Conservation (phyloP, 2,113 vertebrate species). For the Connochaetes taurinus region DNA sequence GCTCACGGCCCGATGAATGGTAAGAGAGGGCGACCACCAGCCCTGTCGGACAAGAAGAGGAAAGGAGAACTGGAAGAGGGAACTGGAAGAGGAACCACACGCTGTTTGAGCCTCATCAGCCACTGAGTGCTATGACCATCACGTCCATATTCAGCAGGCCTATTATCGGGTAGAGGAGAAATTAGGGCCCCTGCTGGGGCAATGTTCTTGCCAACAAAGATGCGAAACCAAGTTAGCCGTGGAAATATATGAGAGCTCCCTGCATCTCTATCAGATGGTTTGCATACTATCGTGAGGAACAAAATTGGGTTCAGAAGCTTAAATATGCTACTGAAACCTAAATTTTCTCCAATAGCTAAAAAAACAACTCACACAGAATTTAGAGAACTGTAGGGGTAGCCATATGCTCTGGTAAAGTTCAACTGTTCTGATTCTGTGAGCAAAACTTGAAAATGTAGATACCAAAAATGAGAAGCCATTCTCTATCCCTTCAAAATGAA, state of each 20-base stretch:
- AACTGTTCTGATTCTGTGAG: not conserved
- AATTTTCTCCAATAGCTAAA: not conserved
- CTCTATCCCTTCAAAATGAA: not conserved
- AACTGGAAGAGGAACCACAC: rapidly evolving
- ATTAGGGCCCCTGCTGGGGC: rapidly evolving
- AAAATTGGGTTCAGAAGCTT: not conserved
- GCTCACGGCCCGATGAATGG: rapidly evolving
- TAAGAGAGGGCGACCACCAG: too few species aligned
- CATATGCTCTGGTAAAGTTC: not conserved
- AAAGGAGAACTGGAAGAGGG: rapidly evolving
- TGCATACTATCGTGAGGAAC: rapidly evolving
- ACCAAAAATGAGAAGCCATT: too few species aligned
- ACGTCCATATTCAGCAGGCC: rapidly evolving
- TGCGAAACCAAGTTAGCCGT: not conserved
- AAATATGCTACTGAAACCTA: not conserved
- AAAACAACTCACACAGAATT: not conserved
- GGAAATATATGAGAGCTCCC: rapidly evolving
- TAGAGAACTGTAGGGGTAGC: not conserved
- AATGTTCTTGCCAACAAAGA: not conserved
- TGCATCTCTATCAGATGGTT: rapidly evolving
- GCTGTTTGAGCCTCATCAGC: rapidly evolving
- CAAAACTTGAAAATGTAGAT: not conserved
- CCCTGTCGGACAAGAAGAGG: not conserved
- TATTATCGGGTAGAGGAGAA: not conserved
- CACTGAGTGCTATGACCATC: rapidly evolving